Percentiles rank a stretch among this genome's conserved stretches.
Evolutionary conservation across 2,888 invertebrate genomes (phyloP).

Genomic region (Morpho achilles): DNA sequence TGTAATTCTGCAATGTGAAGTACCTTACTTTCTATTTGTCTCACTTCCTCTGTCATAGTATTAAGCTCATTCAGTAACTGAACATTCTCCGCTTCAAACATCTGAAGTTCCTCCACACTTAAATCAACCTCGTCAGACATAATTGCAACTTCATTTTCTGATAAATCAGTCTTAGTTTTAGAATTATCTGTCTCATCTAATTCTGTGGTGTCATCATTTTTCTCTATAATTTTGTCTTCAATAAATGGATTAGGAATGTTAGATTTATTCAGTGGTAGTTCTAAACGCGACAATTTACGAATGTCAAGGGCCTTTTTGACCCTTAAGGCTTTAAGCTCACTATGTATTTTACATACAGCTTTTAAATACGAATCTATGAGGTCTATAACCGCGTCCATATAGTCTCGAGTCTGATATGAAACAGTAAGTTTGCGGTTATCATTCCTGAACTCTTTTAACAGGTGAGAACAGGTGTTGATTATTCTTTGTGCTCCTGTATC

Average conservation of each 20-base stretch:
- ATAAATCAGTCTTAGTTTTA: conserved; percentile 54
- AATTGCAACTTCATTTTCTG: conserved; percentile 68
- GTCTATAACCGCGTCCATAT: conserved; percentile 86
- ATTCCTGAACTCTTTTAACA: conserved; percentile 86
- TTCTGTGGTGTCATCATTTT: conserved; percentile 36
- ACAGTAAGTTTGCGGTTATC: conserved; percentile 77
- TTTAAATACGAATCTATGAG: conserved; percentile 90
- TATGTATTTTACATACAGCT: conserved; percentile 91
- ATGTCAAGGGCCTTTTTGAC: conserved; percentile 92
- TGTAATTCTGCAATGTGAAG: conserved; percentile 97
- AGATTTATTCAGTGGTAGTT: conserved; percentile 54
- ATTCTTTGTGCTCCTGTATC: conserved; percentile 92
- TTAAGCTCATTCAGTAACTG: conserved; percentile 92
- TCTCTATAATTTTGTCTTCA: conserved; percentile 41
- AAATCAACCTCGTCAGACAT: conserved; percentile 82
- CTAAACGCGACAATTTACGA: conserved; percentile 87
- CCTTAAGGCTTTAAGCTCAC: conserved; percentile 91
- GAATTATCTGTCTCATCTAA: conserved; percentile 42
- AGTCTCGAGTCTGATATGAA: conserved; percentile 85
- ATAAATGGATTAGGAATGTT: conserved; percentile 56
- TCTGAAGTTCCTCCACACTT: conserved; percentile 92
- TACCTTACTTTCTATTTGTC: conserved; percentile 94
- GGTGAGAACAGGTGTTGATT: conserved; percentile 87
- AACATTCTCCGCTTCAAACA: conserved; percentile 95
- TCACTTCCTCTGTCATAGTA: conserved; percentile 93